Evolutionary conservation across 2,888 invertebrate species (phyloP), one percentile per base, ranked within the genome.

Genomic region (Papilio gigon): DNA sequence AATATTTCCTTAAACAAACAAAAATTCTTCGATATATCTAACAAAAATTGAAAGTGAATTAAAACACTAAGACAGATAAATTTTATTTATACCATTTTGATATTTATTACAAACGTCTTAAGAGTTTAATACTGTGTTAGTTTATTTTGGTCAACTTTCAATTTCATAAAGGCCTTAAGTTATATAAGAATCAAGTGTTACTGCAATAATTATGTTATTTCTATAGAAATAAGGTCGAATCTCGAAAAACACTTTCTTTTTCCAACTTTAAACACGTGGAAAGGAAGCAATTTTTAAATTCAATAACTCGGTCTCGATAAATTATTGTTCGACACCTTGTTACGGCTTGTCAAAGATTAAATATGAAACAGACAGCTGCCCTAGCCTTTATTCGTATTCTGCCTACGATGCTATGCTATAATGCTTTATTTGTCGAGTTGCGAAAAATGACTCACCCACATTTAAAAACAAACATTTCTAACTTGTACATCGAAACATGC

Each of bases 311-410:
- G 77, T 75, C 76, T 79, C 84, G 77, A 88, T 85, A 86, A 85
- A 84, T 85, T 87, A 84, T 79, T 80, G 77, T 83, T 87, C 86
- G 84, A 85, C 88, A 87, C 87, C 83, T 87, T 81, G 82, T 85
- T 83, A 80, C 66, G 71, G 73, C 73, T 70, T 14, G 73, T 67
- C 84, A 86, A 62, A 86, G 86, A 87, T 40, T 83, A 86, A 35
- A 17, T 1, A 14, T 20, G 4, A 42, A 20, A 22, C n/a, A 42
- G 22, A 61, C 20, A 44, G 2, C 22, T 12, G 22, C 1, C n/a
- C 12, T 12, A 4, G 22, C 9, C 8, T 17, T 5, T 17, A 14
- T 40, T 2, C 5, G 4, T 40, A 40, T 40, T 3, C 37, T 40
- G 37, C 37, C 37, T 40, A n/a, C 37, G n/a, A n/a, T n/a, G n/a